phyloP scores from a whole-genome alignment of 2,113 vertebrate genomes.

The Aphyosemion australe region DNA sequence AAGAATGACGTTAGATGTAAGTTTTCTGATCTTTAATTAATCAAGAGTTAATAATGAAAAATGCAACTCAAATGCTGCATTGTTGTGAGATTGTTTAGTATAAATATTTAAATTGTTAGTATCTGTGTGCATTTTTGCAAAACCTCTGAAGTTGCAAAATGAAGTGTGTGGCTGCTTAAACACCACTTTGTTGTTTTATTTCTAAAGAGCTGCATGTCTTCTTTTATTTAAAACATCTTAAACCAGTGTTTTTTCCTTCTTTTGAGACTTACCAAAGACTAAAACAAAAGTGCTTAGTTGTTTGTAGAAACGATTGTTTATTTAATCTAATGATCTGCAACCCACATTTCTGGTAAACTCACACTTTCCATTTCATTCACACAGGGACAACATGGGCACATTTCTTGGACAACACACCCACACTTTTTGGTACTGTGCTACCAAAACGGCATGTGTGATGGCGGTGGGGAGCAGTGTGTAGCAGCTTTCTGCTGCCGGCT shows the following conservation, averaged over 20 bases:
- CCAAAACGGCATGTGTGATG: constrained; percentile 54
- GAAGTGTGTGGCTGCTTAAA: too few species aligned
- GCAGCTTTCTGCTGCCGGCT: constrained; percentile 38
- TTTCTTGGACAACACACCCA: constrained; percentile 73
- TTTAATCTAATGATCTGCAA: constrained; percentile 48
- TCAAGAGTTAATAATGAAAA: too few species aligned
- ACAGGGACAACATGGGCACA: constrained; percentile 61
- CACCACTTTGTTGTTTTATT: too few species aligned
- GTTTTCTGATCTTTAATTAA: too few species aligned
- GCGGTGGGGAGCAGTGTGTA: constrained; percentile 47
- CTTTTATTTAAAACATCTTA: background rate
- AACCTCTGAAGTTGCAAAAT: too few species aligned
- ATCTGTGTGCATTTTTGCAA: too few species aligned
- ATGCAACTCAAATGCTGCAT: too few species aligned
- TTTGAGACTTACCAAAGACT: background rate
- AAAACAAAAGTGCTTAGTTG: constrained; percentile 27
- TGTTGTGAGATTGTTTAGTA: too few species aligned
- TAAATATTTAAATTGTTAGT: too few species aligned
- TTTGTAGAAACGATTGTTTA: constrained; percentile 39
- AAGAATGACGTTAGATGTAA: too few species aligned
- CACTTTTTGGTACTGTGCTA: constrained; percentile 54
- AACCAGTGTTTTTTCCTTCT: background rate
- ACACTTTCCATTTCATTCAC: constrained; percentile 70
- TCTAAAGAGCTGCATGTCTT: too few species aligned
- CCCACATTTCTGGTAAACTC: constrained; percentile 72